phyloP scores from a whole-genome alignment of 2,797 vertebrate genomes.

The Sciaenops ocellatus region DNA sequence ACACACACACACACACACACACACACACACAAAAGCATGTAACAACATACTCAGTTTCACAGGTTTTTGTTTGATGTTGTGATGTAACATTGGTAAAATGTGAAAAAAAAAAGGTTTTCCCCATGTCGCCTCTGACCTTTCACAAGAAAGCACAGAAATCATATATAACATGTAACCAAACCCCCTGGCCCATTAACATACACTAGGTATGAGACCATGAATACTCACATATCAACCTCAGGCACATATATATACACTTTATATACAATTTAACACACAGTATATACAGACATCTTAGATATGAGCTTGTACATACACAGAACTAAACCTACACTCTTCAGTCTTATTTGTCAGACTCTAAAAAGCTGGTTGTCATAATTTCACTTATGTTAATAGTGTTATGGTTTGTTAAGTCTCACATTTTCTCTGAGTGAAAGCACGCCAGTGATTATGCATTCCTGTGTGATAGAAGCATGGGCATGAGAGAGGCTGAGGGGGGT shows the following conservation, averaged over 20 bases:
- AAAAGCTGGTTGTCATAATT: conserved; percentile 13
- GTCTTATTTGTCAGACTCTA: conserved; percentile 14
- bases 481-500: neutral
- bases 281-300: conserved; percentile 37
- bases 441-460: conserved; percentile 35
- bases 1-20: conserved; percentile 1
- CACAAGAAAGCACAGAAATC: conserved; percentile 24
- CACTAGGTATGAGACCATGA: conserved; percentile 2
- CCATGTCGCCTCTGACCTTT: neutral
- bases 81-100: conserved; percentile 27
- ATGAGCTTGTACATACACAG: conserved; percentile 15
- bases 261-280: conserved; percentile 15
- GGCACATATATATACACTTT: conserved; percentile 3
- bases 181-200: neutral
- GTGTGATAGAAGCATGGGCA: conserved; percentile 27
- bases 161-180: conserved; percentile 7
- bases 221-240: conserved; percentile 27
- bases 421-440: conserved; percentile 28
- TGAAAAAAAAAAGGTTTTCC: neutral
- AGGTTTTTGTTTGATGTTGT: conserved; percentile 8
- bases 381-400: conserved; percentile 19
- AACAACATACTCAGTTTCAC: conserved; percentile 22
- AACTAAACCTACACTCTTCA: conserved; percentile 5
- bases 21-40: conserved; percentile 17
- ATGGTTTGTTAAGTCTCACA: conserved; percentile 37